Conservation (phyloP, 2,113 vertebrate species). For the Muntiacus reevesi region DNA sequence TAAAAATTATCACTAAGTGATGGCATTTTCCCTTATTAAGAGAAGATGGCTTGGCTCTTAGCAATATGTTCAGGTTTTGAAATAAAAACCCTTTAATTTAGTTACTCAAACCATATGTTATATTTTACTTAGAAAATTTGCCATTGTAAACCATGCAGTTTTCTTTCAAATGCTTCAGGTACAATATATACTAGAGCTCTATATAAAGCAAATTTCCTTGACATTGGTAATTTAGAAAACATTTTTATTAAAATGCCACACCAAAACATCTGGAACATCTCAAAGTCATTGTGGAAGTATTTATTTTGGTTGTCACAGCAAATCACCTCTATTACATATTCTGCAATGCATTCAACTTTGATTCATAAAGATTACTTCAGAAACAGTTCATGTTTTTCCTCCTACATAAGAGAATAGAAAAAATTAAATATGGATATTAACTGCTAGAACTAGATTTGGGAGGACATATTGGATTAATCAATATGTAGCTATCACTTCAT, state of each 20-base stretch:
- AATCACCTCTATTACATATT: conserved; percentile 15
- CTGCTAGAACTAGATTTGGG: not conserved
- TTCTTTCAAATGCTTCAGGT: conserved; percentile 43
- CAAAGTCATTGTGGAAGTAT: conserved; percentile 42
- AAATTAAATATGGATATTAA: not conserved
- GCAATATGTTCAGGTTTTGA: not conserved
- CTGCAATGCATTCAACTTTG: not conserved
- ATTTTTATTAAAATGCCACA: conserved; percentile 27
- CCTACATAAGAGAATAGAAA: not conserved
- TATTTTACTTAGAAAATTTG: conserved; percentile 29
- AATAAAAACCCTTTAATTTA: conserved; percentile 1
- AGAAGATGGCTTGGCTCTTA: not conserved
- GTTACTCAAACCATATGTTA: conserved; percentile 2
- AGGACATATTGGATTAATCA: not conserved
- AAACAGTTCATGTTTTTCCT: not conserved
- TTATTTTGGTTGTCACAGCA: conserved; percentile 58
- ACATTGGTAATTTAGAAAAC: conserved; percentile 49
- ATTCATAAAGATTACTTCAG: conserved; percentile 24
- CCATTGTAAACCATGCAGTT: not conserved
- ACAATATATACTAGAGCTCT: not conserved
- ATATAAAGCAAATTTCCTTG: conserved; percentile 53
- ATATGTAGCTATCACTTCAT: not conserved
- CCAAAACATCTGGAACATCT: conserved; percentile 53
- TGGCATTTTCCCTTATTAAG: conserved; percentile 2
- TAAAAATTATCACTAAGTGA: conserved; percentile 34